Evolutionary conservation across 2,888 invertebrate genomes (phyloP).

Genomic region (Clunio marinus): DNA sequence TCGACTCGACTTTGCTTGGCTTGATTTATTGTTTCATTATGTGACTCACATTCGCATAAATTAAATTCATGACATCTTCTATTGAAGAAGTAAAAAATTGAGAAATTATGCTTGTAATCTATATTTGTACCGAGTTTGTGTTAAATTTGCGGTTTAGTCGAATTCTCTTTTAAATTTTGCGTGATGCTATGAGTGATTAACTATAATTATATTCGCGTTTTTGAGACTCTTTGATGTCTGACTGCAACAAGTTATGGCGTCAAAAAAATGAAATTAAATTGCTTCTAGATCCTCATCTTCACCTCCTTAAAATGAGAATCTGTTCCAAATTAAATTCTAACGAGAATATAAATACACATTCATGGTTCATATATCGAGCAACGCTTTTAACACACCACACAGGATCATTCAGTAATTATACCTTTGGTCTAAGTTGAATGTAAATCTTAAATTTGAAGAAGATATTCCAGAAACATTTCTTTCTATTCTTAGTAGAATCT

Average conservation of each 20-base stretch:
- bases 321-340: constrained; percentile 3
- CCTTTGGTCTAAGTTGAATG: neutral
- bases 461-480: neutral
- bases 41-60: neutral
- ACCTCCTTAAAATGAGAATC: neutral
- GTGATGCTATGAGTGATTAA: neutral
- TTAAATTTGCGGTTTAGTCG: too few species aligned
- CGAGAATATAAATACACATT: constrained; percentile 15
- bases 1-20: too few species aligned
- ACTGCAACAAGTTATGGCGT: constrained; percentile 19
- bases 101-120: too few species aligned
- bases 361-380: neutral
- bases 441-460: neutral
- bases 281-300: neutral
- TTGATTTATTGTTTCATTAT: constrained; percentile 1
- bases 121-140: too few species aligned
- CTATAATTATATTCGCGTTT: neutral
- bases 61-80: neutral
- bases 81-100: too few species aligned
- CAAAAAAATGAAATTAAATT: neutral
- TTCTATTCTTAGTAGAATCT: too few species aligned
- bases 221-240: neutral
- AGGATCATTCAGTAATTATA: neutral
- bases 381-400: neutral
- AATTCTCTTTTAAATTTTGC: too few species aligned